A percentile compares a stretch with the other conserved stretches of the same genome.
Conservation (phyloP, 2,888 invertebrate genomes). For the Andrena flavipes region DNA sequence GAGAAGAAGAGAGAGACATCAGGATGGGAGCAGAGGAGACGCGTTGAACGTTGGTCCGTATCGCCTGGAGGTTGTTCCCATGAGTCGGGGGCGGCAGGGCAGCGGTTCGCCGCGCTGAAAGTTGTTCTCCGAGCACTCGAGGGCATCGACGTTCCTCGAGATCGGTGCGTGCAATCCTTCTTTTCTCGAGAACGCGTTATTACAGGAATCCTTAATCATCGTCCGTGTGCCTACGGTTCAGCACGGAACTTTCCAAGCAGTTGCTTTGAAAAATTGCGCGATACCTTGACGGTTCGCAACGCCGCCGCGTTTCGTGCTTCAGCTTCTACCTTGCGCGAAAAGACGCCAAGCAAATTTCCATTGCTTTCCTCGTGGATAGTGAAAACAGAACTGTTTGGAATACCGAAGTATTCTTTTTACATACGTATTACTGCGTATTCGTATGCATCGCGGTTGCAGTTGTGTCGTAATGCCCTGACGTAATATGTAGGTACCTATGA, state of each 20-base stretch:
- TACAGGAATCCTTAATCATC: slow-evolving; percentile 71
- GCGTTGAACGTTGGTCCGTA: slow-evolving; percentile 42
- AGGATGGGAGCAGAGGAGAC: slow-evolving; percentile 6
- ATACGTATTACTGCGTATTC: too few species aligned
- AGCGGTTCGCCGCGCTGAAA: slow-evolving; percentile 62
- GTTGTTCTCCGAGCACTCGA: slow-evolving; percentile 66
- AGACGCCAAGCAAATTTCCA: neutral
- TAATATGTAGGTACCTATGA: neutral
- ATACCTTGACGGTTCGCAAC: neutral
- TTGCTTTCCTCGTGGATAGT: neutral
- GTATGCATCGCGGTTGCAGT: too few species aligned
- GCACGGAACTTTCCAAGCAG: slow-evolving; percentile 6
- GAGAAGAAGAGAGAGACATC: neutral
- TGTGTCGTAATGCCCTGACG: neutral
- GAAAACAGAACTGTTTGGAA: too few species aligned
- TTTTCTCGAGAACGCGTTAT: slow-evolving; percentile 69
- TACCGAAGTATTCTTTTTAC: too few species aligned
- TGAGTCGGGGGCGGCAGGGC: slow-evolving; percentile 79
- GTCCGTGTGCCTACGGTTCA: slow-evolving; percentile 18
- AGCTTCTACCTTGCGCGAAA: neutral
- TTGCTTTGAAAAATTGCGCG: slow-evolving; percentile 19
- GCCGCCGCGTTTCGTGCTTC: neutral
- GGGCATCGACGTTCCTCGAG: slow-evolving; percentile 64
- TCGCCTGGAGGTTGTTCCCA: slow-evolving; percentile 80
- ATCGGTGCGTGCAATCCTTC: slow-evolving; percentile 73